Base-by-base conservation (phyloP, 2,888 invertebrate species). In the Cerastoderma edule region DNA sequence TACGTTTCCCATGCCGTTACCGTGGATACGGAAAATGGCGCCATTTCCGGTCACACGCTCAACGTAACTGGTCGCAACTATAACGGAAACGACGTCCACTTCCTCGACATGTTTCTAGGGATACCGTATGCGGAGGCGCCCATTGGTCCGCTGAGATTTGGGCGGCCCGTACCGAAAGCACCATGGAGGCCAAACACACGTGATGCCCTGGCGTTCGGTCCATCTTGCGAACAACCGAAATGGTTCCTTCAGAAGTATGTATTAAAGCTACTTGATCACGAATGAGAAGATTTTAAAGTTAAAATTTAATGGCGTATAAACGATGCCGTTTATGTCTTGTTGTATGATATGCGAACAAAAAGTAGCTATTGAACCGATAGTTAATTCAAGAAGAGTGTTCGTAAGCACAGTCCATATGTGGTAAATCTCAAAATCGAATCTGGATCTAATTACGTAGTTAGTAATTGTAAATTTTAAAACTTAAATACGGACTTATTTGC, bases 71-170 rank as follows among this genome's bases (percentile, higher is more conserved):
- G 60, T n/a, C 24, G 54, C 22, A 72, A 77, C 57, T 30, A 24
- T 10, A 74, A 72, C 13, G 72, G 69, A 22, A 77, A 67, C 64
- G 46, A 60, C 22, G 67, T 80, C 53, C 48, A 57, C 5, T 63
- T 54, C 33, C 24, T 84, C n/a, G 68, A 82, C 27, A 71, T 85
- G n/a, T 85, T 79, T 64, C 73, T 83, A 10, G 85, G 85, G 2
- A 78, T 85, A 33, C 85, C 85, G 0, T 85, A 82, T 48, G 85
- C 85, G 3, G 81, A 83, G 33, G 73, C 83, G 10, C 85, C 85
- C 8, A 35, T 75, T 10, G 83, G 78, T 28, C 46, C 57, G 27
- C 73, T 78, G n/a, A 54, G 85, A 24, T 85, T 85, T 54, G 74
- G 83, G 1, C 30, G 65, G 48, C 82, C 85, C 33, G 69, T 76